Base-by-base conservation (phyloP, 2,888 invertebrate species). In the Ypsolopha sequella region DNA sequence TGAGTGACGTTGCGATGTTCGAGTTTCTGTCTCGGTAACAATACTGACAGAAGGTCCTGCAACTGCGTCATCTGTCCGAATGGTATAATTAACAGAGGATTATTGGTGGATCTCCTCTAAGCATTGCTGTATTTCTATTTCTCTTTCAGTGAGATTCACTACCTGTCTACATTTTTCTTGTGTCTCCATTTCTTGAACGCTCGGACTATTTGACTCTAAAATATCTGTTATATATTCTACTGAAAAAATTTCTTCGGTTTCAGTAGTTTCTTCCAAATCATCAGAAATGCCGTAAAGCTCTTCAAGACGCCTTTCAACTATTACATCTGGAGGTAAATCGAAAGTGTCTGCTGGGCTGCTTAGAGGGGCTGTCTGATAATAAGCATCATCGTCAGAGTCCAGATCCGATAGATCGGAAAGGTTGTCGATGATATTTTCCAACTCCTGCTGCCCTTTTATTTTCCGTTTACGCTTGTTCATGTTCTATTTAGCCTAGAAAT, bases 251-350 rank as follows among this genome's bases (percentile, higher is more conserved):
- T 44, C 44, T 44, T 24, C 24, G 36, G 35, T 36, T 36, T 36
- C 36, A 49, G 51, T 47, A 47, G 49, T 54, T 56, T 55, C 52
- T 41, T 55, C 38, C 45, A 55, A 34, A 39, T 36, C 54, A 52
- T 55, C 53, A 51, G 53, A 41, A 49, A 50, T 50, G 51, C 58
- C 55, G 52, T 55, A 56, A 7, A 58, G 44, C 44, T 56, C 55
- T 53, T 58, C 56, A 39, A 58, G 58, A 53, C 55, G 55, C 44
- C 50, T 57, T 57, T 58, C 56, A 52, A 58, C 48, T 53, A 58
- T 43, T 52, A 36, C 46, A 47, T 47, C 47, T 47, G 34, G 49
- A 51, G 50, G 33, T 51, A 24, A 49, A 55, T 55, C 52, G 13
- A 35, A 48, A 51, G n/a, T 52, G 54, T 54, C 52, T 51, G 54